Percentiles rank a stretch among this genome's conserved stretches.
These are phyloP conservation scores for Myotis myotis DNA, from an alignment of 2,797 vertebrate species.

Conservation along the genomic window DNA sequence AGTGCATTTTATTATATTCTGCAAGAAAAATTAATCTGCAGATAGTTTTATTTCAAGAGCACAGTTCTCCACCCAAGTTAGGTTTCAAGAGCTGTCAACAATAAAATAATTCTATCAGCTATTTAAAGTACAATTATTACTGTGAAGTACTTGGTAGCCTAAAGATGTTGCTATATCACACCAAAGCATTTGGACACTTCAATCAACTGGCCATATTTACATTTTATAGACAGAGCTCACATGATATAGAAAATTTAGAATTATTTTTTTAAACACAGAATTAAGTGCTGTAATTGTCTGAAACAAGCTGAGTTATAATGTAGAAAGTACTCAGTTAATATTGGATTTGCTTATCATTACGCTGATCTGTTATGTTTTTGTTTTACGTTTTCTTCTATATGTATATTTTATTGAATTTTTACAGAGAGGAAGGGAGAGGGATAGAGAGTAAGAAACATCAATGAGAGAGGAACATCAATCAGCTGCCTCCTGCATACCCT, in stretches of 20 bases:
- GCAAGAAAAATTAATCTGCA: not conserved
- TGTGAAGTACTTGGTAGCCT: conserved; percentile 51
- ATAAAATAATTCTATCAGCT: conserved; percentile 60
- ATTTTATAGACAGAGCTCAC: conserved; percentile 40
- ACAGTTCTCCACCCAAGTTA: conserved; percentile 59
- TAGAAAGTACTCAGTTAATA: not conserved
- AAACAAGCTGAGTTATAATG: not conserved
- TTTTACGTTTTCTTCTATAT: not conserved
- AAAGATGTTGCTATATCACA: conserved; percentile 39
- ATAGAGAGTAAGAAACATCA: too few relatives aligned
- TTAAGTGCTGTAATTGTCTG: conserved; percentile 19
- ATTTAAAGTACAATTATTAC: conserved; percentile 66
- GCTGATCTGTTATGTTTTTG: not conserved
- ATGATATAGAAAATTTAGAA: conserved; percentile 17
- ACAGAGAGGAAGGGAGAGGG: too few relatives aligned
- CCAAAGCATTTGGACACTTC: conserved; percentile 60
- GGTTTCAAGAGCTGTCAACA: conserved; percentile 56
- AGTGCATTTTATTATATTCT: conserved; percentile 46
- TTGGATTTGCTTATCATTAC: not conserved
- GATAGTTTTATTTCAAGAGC: conserved; percentile 53
- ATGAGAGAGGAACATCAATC: too few relatives aligned
- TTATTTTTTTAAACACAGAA: not conserved
- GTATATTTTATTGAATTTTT: too few relatives aligned
- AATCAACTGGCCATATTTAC: conserved; percentile 27
- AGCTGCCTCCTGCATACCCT: too few relatives aligned